phyloP scores from a whole-genome alignment of 1,140 invertebrate species.

The Ips nitidus region DNA sequence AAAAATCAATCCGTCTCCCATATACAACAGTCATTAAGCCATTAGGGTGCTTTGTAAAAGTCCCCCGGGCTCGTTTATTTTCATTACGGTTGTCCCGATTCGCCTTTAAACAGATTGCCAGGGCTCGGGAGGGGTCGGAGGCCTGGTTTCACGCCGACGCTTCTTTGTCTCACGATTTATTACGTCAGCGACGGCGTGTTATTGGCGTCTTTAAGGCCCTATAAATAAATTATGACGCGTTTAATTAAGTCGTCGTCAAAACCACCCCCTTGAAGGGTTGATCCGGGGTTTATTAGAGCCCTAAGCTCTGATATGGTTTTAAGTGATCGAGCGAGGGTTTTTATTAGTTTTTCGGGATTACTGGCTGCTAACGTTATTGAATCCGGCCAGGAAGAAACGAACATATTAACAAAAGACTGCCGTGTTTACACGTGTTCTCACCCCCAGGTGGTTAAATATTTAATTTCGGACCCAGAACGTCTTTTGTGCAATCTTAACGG shows the following conservation, averaged over 20 bases:
- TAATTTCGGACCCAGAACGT: slow-evolving; percentile 23
- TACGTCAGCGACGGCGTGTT: no score
- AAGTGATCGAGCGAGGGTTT: slow-evolving; percentile 12
- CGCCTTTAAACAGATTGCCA: slow-evolving; percentile 36
- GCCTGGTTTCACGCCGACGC: slow-evolving; percentile 19
- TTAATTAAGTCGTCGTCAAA: slow-evolving; percentile 23
- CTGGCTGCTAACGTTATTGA: background rate
- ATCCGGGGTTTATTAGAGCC: slow-evolving; percentile 19
- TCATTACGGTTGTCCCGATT: slow-evolving; percentile 38
- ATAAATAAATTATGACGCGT: slow-evolving; percentile 26
- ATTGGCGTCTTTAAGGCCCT: no score
- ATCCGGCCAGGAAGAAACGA: background rate
- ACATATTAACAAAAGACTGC: slow-evolving; percentile 25
- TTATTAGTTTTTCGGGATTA: slow-evolving; percentile 17
- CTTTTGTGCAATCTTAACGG: slow-evolving; percentile 17
- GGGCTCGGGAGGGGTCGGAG: slow-evolving; percentile 25
- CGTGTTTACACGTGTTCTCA: slow-evolving; percentile 31
- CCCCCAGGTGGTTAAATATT: slow-evolving; percentile 33
- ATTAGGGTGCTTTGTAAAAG: slow-evolving; percentile 36
- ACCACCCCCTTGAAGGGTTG: slow-evolving; percentile 17
- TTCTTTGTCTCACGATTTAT: no score
- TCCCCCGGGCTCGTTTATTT: slow-evolving; percentile 37
- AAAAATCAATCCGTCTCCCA: slow-evolving; percentile 35
- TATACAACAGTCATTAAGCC: slow-evolving; percentile 39
- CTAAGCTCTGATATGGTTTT: background rate